These are phyloP conservation scores for Xiphias gladius DNA, from an alignment of 2,113 vertebrate genomes.

Conservation along the genomic window DNA sequence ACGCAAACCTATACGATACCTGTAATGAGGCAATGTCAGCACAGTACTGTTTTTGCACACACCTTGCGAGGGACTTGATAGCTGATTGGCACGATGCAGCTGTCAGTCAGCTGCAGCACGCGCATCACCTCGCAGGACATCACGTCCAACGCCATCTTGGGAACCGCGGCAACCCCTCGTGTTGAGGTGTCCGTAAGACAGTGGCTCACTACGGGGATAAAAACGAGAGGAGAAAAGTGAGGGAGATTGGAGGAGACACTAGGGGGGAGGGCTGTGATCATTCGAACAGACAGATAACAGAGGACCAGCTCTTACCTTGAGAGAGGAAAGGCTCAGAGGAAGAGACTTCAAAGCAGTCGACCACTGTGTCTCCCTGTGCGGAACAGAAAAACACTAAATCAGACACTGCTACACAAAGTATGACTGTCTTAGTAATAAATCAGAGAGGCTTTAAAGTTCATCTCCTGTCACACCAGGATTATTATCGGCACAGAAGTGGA, in stretches of 20 bases:
- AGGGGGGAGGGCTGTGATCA: background rate
- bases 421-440: background rate
- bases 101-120: constrained; percentile 91
- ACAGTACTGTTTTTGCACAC: background rate
- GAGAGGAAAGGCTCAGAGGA: constrained; percentile 84
- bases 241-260: background rate
- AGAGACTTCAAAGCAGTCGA: constrained; percentile 90
- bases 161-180: constrained; percentile 85
- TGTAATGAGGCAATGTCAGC: too few species aligned
- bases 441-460: background rate
- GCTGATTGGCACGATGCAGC: constrained; percentile 90
- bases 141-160: constrained; percentile 89
- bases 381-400: constrained; percentile 3
- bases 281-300: background rate
- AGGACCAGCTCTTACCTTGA: constrained; percentile 82
- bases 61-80: constrained; percentile 96
- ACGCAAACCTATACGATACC: background rate
- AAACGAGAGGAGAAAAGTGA: background rate
- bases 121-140: constrained; percentile 92
- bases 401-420: background rate
- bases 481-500: background rate
- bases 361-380: constrained; percentile 88
- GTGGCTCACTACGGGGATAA: constrained; percentile 87
- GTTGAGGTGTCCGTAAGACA: constrained; percentile 87
- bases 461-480: background rate